Evolutionary conservation across 53 echinoderm and acorn worm genomes (phyloP).

Genomic region (Apostichopus leukothele): DNA sequence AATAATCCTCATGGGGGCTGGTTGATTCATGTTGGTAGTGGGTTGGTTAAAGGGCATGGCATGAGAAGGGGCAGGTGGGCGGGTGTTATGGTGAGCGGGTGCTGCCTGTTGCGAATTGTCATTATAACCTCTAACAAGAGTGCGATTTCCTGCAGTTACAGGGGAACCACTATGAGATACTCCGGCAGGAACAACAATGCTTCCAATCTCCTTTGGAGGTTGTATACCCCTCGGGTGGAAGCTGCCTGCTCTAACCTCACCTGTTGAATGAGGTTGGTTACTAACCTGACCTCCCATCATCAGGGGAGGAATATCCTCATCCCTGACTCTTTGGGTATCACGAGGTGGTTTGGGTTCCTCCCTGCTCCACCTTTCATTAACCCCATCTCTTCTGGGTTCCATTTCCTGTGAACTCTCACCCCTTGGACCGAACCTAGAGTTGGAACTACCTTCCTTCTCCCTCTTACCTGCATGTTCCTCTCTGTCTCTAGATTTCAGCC

Average conservation of each 20-base stretch:
- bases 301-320: no score
- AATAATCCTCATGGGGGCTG: background rate
- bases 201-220: background rate
- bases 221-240: background rate
- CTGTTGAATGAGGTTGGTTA: background rate
- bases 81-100: no score
- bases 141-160: no score
- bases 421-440: background rate
- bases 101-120: no score
- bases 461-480: slow-evolving; percentile 20
- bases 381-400: no score
- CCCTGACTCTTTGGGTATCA: no score
- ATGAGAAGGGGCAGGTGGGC: background rate
- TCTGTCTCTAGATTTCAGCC: background rate
- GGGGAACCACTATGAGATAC: background rate
- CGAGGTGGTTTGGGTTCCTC: no score
- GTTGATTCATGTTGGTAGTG: background rate
- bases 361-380: no score
- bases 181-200: background rate
- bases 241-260: background rate
- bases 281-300: no score
- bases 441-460: background rate
- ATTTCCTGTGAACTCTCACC: no score
- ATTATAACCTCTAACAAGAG: no score
- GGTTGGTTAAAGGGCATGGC: background rate